Base-by-base conservation (phyloP, 2,113 vertebrate species). In the Vombatus ursinus region DNA sequence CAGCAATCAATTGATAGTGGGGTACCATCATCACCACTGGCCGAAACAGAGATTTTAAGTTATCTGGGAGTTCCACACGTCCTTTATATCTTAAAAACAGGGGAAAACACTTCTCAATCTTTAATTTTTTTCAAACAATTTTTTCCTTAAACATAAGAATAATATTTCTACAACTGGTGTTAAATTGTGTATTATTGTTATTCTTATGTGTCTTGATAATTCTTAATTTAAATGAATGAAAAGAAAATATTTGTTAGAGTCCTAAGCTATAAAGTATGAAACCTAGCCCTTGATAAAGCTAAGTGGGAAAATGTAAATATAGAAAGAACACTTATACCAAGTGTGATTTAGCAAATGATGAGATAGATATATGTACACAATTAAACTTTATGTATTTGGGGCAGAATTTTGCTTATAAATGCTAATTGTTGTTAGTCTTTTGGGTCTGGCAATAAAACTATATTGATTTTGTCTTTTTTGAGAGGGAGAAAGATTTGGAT, bases 11-110 rank as follows among this genome's bases (percentile, higher is more conserved):
- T 92, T 98, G 91, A 96, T 95, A 97, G 68, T 98, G 96, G 3
- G 98, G 98, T 23, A 97, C 94, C 97, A 98, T 97, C 98, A 99
- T 98, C 1, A 98, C 97, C 50, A 99, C 96, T 4, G 98, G 98
- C 3, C 98, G 97, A 95, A 99, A 98, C 1, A 98, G 97, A 93
- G 97, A 98, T 54, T 98, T 98, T 94, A 99, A 95, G 44, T 98
- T 98, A 77, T 97, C 97, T 89, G 98, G 98, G 44, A 99, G 98
- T 31, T 98, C 98, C 16, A 98, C 97, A 26, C 97, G 97, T 26
- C 98, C 98, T 96, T 94, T 96, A 14, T 97, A 98, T 23, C 98
- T 99, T 92, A 52, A 95, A 98, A 95, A 92, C 28, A 97, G 61
- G 84, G 50, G 53, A 52, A 37, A 90, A 14, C 3, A 48, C 11